A percentile compares a stretch with the other conserved stretches of the same genome.
Conservation (phyloP, 2,888 invertebrate genomes). For the Luperina testacea region DNA sequence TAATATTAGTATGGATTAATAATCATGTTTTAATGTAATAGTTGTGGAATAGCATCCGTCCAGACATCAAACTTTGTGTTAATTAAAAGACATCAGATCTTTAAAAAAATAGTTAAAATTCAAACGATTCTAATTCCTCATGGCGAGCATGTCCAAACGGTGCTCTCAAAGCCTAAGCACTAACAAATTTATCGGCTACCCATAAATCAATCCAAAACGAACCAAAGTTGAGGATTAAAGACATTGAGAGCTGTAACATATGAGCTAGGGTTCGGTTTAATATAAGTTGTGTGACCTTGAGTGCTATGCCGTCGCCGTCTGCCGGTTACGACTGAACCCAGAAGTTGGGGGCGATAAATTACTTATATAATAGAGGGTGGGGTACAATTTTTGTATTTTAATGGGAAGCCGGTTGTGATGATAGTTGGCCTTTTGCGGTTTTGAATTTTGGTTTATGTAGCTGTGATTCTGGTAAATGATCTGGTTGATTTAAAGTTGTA, state of each 20-base stretch:
- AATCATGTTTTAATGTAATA: neutral
- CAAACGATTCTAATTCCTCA: neutral
- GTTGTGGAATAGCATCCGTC: neutral
- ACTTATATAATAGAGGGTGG: slow-evolving; percentile 65
- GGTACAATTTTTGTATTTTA: slow-evolving; percentile 55
- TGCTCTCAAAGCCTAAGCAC: slow-evolving; percentile 1
- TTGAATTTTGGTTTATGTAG: neutral
- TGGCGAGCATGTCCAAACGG: neutral
- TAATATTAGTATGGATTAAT: too few species aligned
- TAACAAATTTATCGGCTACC: slow-evolving; percentile 44
- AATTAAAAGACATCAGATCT: neutral
- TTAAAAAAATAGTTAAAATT: neutral
- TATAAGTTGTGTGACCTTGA: slow-evolving; percentile 63
- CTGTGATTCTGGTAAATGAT: neutral
- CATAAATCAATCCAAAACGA: slow-evolving; percentile 61
- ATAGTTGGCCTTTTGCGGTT: slow-evolving; percentile 19
- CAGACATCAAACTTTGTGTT: too few species aligned
- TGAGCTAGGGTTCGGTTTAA: slow-evolving; percentile 61
- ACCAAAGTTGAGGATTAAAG: slow-evolving; percentile 61
- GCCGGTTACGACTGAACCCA: slow-evolving; percentile 66
- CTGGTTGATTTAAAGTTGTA: neutral
- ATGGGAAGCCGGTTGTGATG: slow-evolving; percentile 31
- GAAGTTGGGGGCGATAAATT: slow-evolving; percentile 67
- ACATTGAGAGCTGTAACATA: slow-evolving; percentile 58
- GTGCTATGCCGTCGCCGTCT: slow-evolving; percentile 62